These are phyloP conservation scores for Pristionchus mayeri DNA, from an alignment of 2,888 invertebrate species.

Conservation along the genomic window DNA sequence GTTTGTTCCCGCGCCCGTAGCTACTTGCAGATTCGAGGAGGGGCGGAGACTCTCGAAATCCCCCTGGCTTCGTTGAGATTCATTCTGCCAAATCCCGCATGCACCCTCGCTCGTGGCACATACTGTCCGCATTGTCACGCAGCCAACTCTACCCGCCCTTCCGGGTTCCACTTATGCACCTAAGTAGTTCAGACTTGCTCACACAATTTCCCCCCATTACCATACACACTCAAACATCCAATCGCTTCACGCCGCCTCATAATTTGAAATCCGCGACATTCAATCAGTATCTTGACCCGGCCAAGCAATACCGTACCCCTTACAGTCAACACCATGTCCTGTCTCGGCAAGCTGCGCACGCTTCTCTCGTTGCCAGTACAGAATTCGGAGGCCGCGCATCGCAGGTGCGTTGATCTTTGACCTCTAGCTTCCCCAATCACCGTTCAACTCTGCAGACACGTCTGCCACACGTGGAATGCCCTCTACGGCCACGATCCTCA, in stretches of 20 bases:
- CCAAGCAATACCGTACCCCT: no score
- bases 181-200: no score
- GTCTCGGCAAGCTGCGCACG: conserved; percentile 24
- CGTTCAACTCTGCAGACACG: conserved; percentile 55
- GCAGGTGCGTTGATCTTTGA: background rate
- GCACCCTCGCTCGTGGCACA: background rate
- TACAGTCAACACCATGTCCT: conserved; percentile 7
- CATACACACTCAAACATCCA: no score
- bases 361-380: conserved; percentile 12
- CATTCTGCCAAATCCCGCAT: background rate
- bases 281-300: no score
- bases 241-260: no score
- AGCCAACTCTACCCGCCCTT: no score
- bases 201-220: no score
- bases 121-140: background rate
- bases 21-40: background rate
- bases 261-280: no score
- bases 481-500: conserved; percentile 60
- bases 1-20: background rate
- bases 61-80: background rate
- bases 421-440: background rate
- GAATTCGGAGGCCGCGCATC: conserved; percentile 44
- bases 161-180: no score
- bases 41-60: background rate
- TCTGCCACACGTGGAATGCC: conserved; percentile 64